Conservation (phyloP, 1,140 invertebrate genomes). For the Anastatus disparis region DNA sequence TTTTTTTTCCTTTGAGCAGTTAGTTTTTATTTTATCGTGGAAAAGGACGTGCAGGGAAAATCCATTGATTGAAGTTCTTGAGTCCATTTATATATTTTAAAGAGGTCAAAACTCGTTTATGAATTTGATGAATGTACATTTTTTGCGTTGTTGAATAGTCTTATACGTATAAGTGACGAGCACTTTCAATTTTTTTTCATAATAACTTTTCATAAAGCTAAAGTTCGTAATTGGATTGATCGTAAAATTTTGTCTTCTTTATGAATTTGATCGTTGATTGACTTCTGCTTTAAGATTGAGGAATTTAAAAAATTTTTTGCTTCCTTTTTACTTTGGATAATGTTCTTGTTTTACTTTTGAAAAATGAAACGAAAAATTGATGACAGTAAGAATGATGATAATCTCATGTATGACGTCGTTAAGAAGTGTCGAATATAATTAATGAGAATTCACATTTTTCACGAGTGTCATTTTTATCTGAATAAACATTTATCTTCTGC, state of each 20-base stretch:
- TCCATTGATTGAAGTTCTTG: conserved; percentile 25
- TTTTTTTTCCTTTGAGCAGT: too few relatives aligned
- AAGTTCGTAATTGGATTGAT: conserved; percentile 32
- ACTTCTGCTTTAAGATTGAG: neutral
- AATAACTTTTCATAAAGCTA: neutral
- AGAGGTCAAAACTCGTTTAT: conserved; percentile 24
- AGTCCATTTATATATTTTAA: neutral
- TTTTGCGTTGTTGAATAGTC: neutral
- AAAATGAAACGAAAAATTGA: too few relatives aligned
- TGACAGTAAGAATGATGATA: neutral
- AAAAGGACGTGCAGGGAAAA: conserved; percentile 18
- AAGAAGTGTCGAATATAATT: neutral
- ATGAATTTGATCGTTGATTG: neutral
- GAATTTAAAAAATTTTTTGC: neutral
- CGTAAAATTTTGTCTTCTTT: conserved; percentile 16
- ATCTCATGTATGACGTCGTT: too few relatives aligned
- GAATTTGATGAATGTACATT: conserved; percentile 26
- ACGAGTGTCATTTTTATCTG: too few relatives aligned
- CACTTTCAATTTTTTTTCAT: conserved; percentile 38
- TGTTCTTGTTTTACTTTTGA: too few relatives aligned
- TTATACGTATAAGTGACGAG: conserved; percentile 26
- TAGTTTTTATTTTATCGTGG: too few relatives aligned
- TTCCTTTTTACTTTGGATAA: neutral
- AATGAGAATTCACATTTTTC: neutral
- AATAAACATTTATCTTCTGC: too few relatives aligned